Percentiles rank a stretch among this genome's conserved stretches.
These are phyloP conservation scores for Cavia porcellus DNA, from an alignment of 2,113 vertebrate species.

Conservation along the genomic window DNA sequence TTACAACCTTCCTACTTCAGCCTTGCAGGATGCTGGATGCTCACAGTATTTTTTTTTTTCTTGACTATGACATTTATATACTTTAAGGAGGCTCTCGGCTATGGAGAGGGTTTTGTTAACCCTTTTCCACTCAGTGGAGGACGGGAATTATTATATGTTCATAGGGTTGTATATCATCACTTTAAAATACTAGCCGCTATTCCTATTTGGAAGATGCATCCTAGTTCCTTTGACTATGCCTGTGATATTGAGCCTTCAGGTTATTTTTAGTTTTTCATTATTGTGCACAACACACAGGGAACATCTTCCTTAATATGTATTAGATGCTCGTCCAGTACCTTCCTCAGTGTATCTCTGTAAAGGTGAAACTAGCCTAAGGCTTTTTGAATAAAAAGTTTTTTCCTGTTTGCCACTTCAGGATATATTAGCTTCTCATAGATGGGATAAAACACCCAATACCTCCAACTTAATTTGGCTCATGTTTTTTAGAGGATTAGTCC, in stretches of 20 bases:
- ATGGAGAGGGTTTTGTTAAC: neutral
- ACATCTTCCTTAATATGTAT: neutral
- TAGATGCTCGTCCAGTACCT: neutral
- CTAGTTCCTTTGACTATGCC: neutral
- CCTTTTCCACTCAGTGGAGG: neutral
- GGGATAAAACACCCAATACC: neutral
- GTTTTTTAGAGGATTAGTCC: neutral
- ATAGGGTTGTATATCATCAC: neutral
- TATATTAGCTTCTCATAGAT: neutral
- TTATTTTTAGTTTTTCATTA: neutral
- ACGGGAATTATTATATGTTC: neutral
- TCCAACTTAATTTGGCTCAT: neutral
- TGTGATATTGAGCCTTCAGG: neutral
- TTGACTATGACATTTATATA: neutral
- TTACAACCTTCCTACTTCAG: neutral
- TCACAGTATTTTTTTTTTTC: neutral
- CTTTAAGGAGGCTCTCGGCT: neutral
- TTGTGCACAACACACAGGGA: neutral
- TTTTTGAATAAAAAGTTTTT: neutral
- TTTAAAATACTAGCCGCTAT: neutral
- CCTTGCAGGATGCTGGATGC: neutral
- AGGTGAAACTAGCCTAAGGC: neutral
- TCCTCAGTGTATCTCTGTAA: neutral
- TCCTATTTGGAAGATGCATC: neutral
- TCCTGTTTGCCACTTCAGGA: neutral